Evolutionary conservation across 1,140 invertebrate species (phyloP), one percentile per base, ranked within the genome.

Genomic region (Ericerus pela): DNA sequence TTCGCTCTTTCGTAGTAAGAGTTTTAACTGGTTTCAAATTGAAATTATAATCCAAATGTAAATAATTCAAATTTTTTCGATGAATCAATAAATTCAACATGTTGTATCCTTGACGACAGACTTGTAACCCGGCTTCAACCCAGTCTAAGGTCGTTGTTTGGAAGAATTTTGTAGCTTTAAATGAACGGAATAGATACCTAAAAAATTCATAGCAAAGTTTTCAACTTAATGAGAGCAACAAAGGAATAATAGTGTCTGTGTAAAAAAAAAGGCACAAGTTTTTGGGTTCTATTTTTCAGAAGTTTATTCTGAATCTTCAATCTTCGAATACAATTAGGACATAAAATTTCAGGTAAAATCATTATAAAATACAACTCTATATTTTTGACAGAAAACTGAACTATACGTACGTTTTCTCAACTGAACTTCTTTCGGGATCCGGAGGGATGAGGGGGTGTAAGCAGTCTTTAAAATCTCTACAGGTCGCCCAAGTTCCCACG

Each of bases 1-100:
- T 99, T 70, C 96, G 81, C 68, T 99, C 96, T 67, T 98, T 98
- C 0, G 96, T 99, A 0, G 96, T 99, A 29, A 99, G 74, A 0
- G 96, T 99, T 70, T 99, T 99, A 0, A 99, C 96, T 0, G 96
- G 96, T 70, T 99, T 99, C 67, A 99, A 76, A 70, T 99, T 99
- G 67, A 99, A 99, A 72, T 99, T 99, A 68, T 99, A 99, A 75
- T 99, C 96, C 68, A 99, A 78, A 80, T 99, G 96, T 27, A 99
- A 78, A 68, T 99, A 99, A 68, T 99, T 99, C 8, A 99, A 78
- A 72, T 99, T 99, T 71, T 99, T 99, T 51, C 96, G 84, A 73
- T 99, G 96, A 67, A 99, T 99, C 43, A 99, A 74, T 33, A 99
- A 74, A 71, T 99, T 99, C 10, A 99, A 73, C 96, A 99, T 99